phyloP scores from a whole-genome alignment of 1,140 invertebrate genomes.

The Philotrypesis tridentata region DNA sequence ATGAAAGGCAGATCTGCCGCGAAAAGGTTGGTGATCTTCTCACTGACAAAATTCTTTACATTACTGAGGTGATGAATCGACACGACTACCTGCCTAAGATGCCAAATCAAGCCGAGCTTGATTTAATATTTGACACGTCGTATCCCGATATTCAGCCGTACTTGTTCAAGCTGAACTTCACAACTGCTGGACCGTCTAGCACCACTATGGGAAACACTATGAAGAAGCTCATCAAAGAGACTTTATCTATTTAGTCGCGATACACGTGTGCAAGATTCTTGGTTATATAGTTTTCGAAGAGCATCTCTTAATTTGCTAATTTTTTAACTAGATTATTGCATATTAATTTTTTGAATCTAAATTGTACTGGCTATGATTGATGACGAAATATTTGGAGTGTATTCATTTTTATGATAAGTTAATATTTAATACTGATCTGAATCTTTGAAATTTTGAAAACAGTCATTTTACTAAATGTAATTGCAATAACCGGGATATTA shows the following conservation, averaged over 20 bases:
- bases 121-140: slow-evolving; percentile 94
- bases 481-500: neutral
- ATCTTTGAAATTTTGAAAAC: neutral
- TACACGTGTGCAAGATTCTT: neutral
- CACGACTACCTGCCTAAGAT: slow-evolving; percentile 97
- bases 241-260: slow-evolving; percentile 72
- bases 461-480: neutral
- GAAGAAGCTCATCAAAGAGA: slow-evolving; percentile 88
- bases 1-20: slow-evolving; percentile 89
- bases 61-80: slow-evolving; percentile 95
- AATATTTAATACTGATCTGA: neutral
- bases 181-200: slow-evolving; percentile 81
- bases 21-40: slow-evolving; percentile 94
- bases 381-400: neutral
- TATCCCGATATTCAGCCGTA: slow-evolving; percentile 96
- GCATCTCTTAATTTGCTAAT: neutral
- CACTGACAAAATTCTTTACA: slow-evolving; percentile 93
- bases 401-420: neutral
- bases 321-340: neutral
- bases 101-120: slow-evolving; percentile 92
- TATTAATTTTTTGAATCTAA: neutral
- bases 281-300: neutral
- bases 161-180: slow-evolving; percentile 90
- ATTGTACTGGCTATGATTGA: neutral
- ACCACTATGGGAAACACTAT: slow-evolving; percentile 89